Evolutionary conservation across 2,113 vertebrate genomes (phyloP).

Genomic region (Gymnarchus niloticus): DNA sequence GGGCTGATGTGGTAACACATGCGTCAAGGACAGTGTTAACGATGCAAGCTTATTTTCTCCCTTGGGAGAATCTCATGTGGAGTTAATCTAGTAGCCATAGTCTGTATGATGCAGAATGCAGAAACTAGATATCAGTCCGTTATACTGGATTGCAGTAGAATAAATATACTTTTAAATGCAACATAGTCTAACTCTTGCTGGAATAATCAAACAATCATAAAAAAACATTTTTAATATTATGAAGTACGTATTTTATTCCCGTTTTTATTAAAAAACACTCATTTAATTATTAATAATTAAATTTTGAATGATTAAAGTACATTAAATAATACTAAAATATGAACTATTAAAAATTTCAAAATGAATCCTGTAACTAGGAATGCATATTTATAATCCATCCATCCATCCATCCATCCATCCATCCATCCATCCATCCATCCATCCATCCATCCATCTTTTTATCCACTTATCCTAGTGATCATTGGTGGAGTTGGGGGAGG

Average conservation of each 20-base stretch:
- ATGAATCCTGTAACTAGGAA: background rate
- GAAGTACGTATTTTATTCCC: background rate
- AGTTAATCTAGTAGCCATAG: background rate
- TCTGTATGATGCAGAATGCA: background rate
- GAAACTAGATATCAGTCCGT: background rate
- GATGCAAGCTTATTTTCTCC: background rate
- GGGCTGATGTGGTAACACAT: conserved; percentile 9
- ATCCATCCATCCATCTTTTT: too few relatives aligned
- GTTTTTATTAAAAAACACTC: background rate
- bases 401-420: too few relatives aligned
- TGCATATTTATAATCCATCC: background rate
- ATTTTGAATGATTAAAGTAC: background rate
- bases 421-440: too few relatives aligned
- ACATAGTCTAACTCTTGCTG: background rate
- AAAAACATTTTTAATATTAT: conserved; percentile 4
- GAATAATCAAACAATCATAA: background rate
- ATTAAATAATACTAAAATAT: background rate
- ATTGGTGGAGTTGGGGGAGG: too few relatives aligned
- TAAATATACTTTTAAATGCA: background rate
- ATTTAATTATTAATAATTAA: background rate
- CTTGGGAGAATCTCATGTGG: background rate
- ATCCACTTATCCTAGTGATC: too few relatives aligned
- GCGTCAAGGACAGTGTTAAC: background rate
- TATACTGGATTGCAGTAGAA: background rate
- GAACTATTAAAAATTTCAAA: background rate